These are phyloP conservation scores for Chitala chitala DNA, from an alignment of 2,113 vertebrate species.

Conservation along the genomic window DNA sequence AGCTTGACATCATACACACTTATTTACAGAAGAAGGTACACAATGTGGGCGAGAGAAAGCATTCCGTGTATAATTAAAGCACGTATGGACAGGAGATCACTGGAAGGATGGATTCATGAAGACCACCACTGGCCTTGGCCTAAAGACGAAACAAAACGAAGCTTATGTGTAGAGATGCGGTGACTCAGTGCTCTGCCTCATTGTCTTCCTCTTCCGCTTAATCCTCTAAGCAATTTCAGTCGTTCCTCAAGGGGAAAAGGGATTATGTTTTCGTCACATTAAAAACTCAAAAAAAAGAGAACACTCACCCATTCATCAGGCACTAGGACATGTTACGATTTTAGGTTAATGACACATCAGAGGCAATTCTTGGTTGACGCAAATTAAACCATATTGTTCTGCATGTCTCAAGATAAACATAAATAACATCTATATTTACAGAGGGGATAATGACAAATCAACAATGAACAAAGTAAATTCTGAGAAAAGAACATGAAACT, in stretches of 20 bases:
- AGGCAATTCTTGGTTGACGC: neutral
- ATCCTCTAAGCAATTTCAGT: constrained; percentile 19
- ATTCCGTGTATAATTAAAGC: no score
- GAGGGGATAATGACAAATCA: neutral
- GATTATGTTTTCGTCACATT: constrained; percentile 8
- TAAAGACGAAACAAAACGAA: neutral
- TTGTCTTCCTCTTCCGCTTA: constrained; percentile 4
- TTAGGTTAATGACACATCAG: constrained; percentile 14
- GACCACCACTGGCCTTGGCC: neutral
- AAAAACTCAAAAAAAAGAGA: neutral
- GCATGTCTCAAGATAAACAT: neutral
- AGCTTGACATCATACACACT: no score
- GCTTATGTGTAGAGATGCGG: neutral
- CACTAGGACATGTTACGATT: constrained; percentile 5
- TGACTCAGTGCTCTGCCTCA: neutral
- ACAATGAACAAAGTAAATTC: neutral
- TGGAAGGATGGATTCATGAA: no score
- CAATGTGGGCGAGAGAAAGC: no score
- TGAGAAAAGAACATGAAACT: neutral
- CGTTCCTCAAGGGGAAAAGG: neutral
- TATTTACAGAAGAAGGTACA: no score
- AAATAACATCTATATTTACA: constrained; percentile 7
- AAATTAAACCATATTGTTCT: neutral
- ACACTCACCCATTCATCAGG: neutral
- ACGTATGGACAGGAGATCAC: no score